Base-by-base conservation (phyloP, 2,888 invertebrate species). In the Nyleta sp. region DNA sequence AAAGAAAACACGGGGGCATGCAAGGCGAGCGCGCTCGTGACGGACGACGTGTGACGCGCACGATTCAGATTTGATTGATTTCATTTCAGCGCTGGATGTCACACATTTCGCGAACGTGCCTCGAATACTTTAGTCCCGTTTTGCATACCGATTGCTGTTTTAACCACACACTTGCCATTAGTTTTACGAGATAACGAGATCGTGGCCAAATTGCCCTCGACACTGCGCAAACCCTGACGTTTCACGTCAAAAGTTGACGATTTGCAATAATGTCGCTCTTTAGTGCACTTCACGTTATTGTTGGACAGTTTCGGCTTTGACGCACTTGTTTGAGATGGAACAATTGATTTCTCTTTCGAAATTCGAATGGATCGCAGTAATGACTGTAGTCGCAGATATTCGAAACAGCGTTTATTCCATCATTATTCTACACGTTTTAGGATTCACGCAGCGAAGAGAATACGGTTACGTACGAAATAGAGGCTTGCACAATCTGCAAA, bases 1-100 rank as follows among this genome's bases (percentile, higher is more conserved):
- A 15, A 72, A 78, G 76, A 78, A 78, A 55, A 44, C 42, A 31
- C 22, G 20, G 67, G 65, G 33, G 55, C 57, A 31, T 38, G 44
- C 28, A 65, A 78, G 68, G 64, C 42, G 35, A 15, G 42, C 18
- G 35, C 28, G 68, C 24, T 64, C 64, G 55, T 59, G 71, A 70
- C 77, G 65, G 64, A 59, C 68, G 57, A 65, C 78, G 78, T 65
- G 78, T 75, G 75, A 75, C 70, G 79, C 65, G 68, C 72, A 72
- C 80, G 60, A 86, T 84, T 84, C 80, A 80, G 80, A 85, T 88
- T 88, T 89, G 87, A 89, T 89, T 86, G 88, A 88, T 89, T 87
- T 82, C 80, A 78, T 82, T 81, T 82, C 77, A 52, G 62, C 82
- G 76, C 46, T 74, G 78, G 71, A 78, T 78, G 80, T 79, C 82